These are phyloP conservation scores for Phoebastria nigripes DNA, from an alignment of 2,797 vertebrate genomes.

Conservation along the genomic window DNA sequence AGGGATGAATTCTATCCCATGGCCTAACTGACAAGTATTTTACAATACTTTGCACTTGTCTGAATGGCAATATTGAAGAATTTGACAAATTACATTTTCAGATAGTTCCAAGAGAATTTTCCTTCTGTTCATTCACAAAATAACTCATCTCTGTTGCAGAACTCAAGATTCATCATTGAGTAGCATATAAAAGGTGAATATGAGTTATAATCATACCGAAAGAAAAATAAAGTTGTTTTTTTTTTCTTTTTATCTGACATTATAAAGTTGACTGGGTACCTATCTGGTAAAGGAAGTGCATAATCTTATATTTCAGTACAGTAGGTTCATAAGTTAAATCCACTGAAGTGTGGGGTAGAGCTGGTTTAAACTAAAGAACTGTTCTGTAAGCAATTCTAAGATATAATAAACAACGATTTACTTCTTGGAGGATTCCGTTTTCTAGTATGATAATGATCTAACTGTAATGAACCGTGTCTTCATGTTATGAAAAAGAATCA, in stretches of 20 bases:
- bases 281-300: not conserved
- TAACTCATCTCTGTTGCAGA: not conserved
- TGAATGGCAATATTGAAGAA: not conserved
- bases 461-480: constrained; percentile 47
- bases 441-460: constrained; percentile 37
- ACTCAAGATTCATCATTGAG: not conserved
- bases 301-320: not conserved
- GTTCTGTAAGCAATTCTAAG: constrained; percentile 8
- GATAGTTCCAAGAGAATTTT: not conserved
- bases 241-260: not conserved
- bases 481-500: constrained; percentile 19
- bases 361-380: not conserved
- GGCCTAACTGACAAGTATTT: not conserved
- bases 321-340: not conserved
- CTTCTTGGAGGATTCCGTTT: constrained; percentile 28
- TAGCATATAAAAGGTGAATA: not conserved
- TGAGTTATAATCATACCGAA: not conserved
- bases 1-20: not conserved
- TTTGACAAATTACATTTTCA: not conserved
- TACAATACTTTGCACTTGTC: not conserved
- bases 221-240: not conserved
- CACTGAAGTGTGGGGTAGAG: not conserved
- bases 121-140: not conserved
- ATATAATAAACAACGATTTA: constrained; percentile 29
- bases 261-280: not conserved